These are phyloP conservation scores for Brienomyrus brachyistius DNA, from an alignment of 2,113 vertebrate species.

Conservation along the genomic window DNA sequence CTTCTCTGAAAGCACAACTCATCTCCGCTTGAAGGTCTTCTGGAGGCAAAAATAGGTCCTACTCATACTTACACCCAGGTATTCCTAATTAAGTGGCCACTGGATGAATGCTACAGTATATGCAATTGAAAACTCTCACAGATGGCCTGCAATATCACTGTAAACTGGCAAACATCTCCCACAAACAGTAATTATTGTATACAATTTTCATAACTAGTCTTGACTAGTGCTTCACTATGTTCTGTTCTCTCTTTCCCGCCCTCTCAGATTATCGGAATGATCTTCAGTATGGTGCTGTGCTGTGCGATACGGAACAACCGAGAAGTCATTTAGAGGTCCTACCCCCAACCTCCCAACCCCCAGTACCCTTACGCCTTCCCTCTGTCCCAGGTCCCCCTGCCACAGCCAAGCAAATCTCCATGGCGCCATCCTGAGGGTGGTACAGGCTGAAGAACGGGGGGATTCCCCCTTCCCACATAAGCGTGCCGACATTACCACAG, in stretches of 20 bases:
- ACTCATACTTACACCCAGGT: not conserved
- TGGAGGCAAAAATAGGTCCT: not conserved
- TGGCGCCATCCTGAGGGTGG: not conserved
- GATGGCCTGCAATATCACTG: not conserved
- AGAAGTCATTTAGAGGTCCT: conserved; percentile 75
- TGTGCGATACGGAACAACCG: conserved; percentile 85
- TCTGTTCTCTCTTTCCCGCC: not conserved
- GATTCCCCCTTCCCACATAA: not conserved
- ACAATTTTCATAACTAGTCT: not conserved
- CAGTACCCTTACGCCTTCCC: conserved; percentile 1
- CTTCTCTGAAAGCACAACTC: not conserved
- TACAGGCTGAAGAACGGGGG: not conserved
- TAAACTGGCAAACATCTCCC: not conserved
- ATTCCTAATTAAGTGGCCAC: not conserved
- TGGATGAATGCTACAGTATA: not conserved
- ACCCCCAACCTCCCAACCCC: not conserved
- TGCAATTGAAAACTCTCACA: not conserved
- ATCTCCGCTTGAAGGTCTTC: not conserved
- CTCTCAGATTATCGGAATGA: conserved; percentile 85
- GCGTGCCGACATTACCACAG: not conserved
- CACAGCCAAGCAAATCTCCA: not conserved
- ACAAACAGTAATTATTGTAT: not conserved
- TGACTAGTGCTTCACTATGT: not conserved
- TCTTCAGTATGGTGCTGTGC: conserved; percentile 97
- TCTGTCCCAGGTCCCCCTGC: conserved; percentile 2